These are phyloP conservation scores for Daubentonia madagascariensis DNA, from an alignment of 2,113 vertebrate genomes.

Conservation along the genomic window DNA sequence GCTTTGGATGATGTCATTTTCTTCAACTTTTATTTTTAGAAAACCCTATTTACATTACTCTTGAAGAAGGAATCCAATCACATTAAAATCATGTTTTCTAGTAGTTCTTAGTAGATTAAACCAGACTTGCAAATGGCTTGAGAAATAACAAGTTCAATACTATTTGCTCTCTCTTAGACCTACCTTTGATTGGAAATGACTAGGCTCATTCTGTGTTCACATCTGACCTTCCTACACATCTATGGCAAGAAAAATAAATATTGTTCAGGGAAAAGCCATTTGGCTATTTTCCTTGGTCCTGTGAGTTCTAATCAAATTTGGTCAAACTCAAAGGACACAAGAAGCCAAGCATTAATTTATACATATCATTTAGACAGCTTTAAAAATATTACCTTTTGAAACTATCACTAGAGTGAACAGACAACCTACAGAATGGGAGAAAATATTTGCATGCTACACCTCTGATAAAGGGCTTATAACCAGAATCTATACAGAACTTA, in stretches of 20 bases:
- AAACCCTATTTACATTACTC: background rate
- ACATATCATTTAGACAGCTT: background rate
- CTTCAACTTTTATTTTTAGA: conserved; percentile 30
- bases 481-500: too few species aligned
- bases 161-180: conserved; percentile 28
- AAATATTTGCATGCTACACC: too few species aligned
- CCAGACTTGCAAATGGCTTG: background rate
- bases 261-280: background rate
- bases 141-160: conserved; percentile 3
- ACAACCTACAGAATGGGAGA: too few species aligned
- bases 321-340: background rate
- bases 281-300: background rate
- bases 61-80: conserved; percentile 27
- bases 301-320: background rate
- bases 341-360: background rate
- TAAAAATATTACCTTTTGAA: too few species aligned
- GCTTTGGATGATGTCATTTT: background rate
- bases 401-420: too few species aligned
- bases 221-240: background rate
- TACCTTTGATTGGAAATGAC: background rate
- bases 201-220: background rate
- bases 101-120: conserved; percentile 23
- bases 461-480: too few species aligned
- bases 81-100: background rate
- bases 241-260: background rate